phyloP scores from a whole-genome alignment of 30 jellyfish, hydroid and myxozoan genomes.

The Chrysaora quinquecirrha region DNA sequence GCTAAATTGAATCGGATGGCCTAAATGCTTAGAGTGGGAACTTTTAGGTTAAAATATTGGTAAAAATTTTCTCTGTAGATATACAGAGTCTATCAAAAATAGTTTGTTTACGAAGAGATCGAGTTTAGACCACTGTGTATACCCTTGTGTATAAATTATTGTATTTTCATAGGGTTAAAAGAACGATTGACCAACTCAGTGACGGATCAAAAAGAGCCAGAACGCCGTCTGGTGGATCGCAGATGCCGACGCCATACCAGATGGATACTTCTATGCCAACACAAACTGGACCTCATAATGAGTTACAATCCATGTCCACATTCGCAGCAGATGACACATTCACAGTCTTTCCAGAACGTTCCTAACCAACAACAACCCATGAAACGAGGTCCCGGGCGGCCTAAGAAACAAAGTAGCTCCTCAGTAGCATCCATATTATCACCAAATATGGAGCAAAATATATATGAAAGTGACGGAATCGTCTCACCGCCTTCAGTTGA shows the following conservation, averaged over 20 bases:
- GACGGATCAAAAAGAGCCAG: not conserved
- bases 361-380: conserved; percentile 29
- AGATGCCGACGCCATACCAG: not conserved
- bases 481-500: conserved; percentile 62
- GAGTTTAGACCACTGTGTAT: too few species aligned
- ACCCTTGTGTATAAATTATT: too few species aligned
- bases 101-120: too few species aligned
- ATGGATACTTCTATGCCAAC: not conserved
- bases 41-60: too few species aligned
- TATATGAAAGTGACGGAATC: conserved; percentile 40
- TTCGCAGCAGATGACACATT: too few species aligned
- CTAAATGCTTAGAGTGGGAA: too few species aligned
- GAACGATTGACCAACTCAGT: not conserved
- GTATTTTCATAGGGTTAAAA: not conserved
- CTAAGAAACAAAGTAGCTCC: conserved; percentile 54
- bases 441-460: conserved; percentile 26
- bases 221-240: not conserved
- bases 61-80: too few species aligned
- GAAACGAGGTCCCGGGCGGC: conserved; percentile 79
- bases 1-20: too few species aligned
- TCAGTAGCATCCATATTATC: conserved; percentile 8
- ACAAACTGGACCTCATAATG: conserved; percentile 26
- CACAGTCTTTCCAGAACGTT: not conserved
- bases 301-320: not conserved
- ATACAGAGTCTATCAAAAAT: too few species aligned